A percentile compares a stretch with the other conserved stretches of the same genome.
Evolutionary conservation across 2,113 vertebrate genomes (phyloP).

Genomic region (Epinephelus fuscoguttatus): DNA sequence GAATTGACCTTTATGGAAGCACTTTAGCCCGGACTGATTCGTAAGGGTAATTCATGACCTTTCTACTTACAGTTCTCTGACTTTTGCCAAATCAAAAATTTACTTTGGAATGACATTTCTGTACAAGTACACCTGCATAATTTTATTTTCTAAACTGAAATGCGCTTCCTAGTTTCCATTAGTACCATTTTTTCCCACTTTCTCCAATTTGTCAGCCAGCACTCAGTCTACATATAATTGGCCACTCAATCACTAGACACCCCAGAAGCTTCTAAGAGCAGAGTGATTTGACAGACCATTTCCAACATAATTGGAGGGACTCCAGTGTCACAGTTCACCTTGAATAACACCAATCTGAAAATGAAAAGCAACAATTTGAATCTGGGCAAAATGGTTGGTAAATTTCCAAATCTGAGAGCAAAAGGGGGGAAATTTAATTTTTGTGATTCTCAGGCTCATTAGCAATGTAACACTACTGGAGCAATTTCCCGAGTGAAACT

Average conservation of each 20-base stretch:
- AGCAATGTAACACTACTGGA: constrained; percentile 21
- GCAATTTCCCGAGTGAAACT: constrained; percentile 20
- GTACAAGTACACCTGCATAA: not conserved
- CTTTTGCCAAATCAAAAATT: constrained; percentile 14
- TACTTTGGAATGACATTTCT: constrained; percentile 19
- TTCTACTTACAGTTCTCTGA: not conserved
- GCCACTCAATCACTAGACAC: constrained; percentile 50
- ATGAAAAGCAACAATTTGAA: constrained; percentile 37
- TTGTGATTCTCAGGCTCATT: constrained; percentile 11
- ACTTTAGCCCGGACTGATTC: no score
- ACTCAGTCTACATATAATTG: constrained; percentile 49
- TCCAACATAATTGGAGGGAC: constrained; percentile 52
- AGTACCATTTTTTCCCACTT: not conserved
- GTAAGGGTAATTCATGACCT: not conserved
- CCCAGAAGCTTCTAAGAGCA: constrained; percentile 41
- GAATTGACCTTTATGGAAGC: no score
- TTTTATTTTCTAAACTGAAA: constrained; percentile 30
- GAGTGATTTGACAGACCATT: constrained; percentile 58
- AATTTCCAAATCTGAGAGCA: constrained; percentile 26
- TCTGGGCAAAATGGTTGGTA: constrained; percentile 17
- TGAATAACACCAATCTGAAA: constrained; percentile 50
- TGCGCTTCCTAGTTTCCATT: constrained; percentile 30
- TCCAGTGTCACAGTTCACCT: constrained; percentile 41
- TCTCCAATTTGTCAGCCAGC: constrained; percentile 47
- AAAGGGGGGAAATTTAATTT: constrained; percentile 13